A percentile compares a stretch with the other conserved stretches of the same genome.
Conservation (phyloP, 1,140 invertebrate genomes). For the Drosophila mayri region DNA sequence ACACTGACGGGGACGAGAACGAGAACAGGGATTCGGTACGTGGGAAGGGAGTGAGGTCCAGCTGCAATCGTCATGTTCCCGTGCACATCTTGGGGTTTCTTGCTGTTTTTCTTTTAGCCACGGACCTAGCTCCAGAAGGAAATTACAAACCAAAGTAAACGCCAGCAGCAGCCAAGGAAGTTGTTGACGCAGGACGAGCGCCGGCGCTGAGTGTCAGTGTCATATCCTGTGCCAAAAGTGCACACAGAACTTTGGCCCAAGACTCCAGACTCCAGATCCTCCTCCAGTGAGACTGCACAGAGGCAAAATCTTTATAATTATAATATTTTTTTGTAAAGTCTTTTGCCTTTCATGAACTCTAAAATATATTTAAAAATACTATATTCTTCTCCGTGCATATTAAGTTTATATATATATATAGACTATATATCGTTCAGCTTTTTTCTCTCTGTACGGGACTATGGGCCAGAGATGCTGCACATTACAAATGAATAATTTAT, state of each 20-base stretch:
- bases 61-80: slow-evolving; percentile 72
- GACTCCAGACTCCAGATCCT: slow-evolving; percentile 20
- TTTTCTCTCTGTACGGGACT: slow-evolving; percentile 7
- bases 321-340: neutral
- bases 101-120: slow-evolving; percentile 68
- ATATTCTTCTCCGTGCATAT: neutral
- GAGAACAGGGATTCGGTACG: neutral
- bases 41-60: slow-evolving; percentile 17
- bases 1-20: neutral
- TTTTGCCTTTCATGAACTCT: neutral
- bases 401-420: neutral
- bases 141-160: slow-evolving; percentile 82
- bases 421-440: too few species aligned
- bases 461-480: slow-evolving; percentile 59
- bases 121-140: slow-evolving; percentile 70
- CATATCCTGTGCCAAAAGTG: slow-evolving; percentile 82
- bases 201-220: slow-evolving; percentile 78
- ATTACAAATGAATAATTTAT: slow-evolving; percentile 83
- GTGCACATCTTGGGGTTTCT: slow-evolving; percentile 68
- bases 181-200: slow-evolving; percentile 77
- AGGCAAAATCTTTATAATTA: neutral
- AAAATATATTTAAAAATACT: neutral
- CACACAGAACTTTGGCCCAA: slow-evolving; percentile 53
- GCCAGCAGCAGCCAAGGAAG: slow-evolving; percentile 75
- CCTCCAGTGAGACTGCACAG: neutral